Conservation (phyloP, 2,888 invertebrate species). For the Ormyrus pomaceus region DNA sequence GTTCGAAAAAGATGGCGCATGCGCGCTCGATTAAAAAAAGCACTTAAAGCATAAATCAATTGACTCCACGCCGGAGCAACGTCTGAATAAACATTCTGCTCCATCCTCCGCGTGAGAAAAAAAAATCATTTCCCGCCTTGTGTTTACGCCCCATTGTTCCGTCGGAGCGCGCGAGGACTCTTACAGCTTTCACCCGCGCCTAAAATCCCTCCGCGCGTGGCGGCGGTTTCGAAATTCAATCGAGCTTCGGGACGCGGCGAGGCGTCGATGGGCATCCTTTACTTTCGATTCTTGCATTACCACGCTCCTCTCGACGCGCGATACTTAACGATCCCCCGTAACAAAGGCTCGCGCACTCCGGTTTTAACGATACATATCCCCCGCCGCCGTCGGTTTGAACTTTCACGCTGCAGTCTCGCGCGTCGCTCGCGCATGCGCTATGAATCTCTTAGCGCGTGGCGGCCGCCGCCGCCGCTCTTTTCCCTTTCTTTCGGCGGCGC, state of each 20-base stretch:
- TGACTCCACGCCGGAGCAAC: too few relatives aligned
- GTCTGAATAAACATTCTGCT: too few relatives aligned
- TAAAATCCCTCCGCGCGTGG: not conserved
- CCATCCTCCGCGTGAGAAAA: not conserved
- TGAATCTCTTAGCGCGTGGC: conserved; percentile 63
- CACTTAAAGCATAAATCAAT: too few relatives aligned
- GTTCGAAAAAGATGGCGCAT: too few relatives aligned
- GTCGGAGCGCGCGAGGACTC: conserved; percentile 31
- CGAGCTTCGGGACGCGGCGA: not conserved
- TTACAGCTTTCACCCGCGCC: conserved; percentile 40
- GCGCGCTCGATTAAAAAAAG: too few relatives aligned
- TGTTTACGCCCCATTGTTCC: conserved; percentile 32
- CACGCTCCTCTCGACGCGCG: not conserved
- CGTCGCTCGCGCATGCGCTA: conserved; percentile 61
- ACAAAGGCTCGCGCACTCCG: not conserved
- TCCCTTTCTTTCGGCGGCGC: conserved; percentile 57
- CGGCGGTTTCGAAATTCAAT: conserved; percentile 42
- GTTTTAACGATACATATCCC: conserved; percentile 14
- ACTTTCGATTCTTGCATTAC: conserved; percentile 15
- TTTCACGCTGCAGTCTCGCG: conserved; percentile 30
- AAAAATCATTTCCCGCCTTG: conserved; percentile 1
- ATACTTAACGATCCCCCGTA: not conserved
- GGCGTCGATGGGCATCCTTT: conserved; percentile 20
- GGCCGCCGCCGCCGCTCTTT: not conserved
- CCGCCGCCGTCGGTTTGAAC: not conserved